A percentile compares a stretch with the other conserved stretches of the same genome.
Evolutionary conservation across 2,797 vertebrate species (phyloP).

Genomic region (Distichodus sexfasciatus): DNA sequence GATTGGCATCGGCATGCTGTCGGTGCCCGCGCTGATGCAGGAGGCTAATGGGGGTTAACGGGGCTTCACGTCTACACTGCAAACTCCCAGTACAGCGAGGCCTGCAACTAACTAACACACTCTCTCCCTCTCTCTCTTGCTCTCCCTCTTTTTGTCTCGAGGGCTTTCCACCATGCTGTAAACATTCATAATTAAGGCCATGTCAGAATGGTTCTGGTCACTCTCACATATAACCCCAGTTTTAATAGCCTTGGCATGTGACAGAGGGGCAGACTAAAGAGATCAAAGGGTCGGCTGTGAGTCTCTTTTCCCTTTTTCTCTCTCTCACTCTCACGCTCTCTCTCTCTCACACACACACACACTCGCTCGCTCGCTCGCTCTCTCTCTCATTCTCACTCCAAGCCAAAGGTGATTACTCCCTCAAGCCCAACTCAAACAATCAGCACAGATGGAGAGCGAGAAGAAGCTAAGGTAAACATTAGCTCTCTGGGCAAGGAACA

Average conservation of each 20-base stretch:
- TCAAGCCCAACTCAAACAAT: conserved; percentile 29
- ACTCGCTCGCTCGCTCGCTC: neutral
- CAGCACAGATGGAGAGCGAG: conserved; percentile 14
- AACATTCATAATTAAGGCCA: conserved; percentile 55
- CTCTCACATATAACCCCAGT: conserved; percentile 30
- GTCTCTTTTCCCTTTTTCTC: too few species aligned
- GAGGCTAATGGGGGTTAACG: conserved; percentile 70
- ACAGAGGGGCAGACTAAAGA: conserved; percentile 38
- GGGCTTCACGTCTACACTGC: conserved; percentile 54
- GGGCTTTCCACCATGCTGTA: conserved; percentile 21
- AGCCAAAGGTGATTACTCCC: conserved; percentile 29
- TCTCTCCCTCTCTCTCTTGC: too few species aligned
- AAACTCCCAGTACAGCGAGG: conserved; percentile 1
- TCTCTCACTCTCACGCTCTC: neutral
- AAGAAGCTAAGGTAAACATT: conserved; percentile 32
- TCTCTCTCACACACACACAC: neutral
- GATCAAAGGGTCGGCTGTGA: conserved; percentile 48
- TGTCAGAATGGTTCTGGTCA: conserved; percentile 45
- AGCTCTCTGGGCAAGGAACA: conserved; percentile 20
- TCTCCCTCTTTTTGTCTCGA: neutral
- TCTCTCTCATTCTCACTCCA: conserved; percentile 18
- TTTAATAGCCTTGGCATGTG: conserved; percentile 53
- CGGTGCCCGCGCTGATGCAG: conserved; percentile 51
- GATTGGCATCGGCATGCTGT: conserved; percentile 62
- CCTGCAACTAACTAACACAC: too few species aligned